Conservation (phyloP, 1,140 invertebrate species). For the Phocides pigmalion region DNA sequence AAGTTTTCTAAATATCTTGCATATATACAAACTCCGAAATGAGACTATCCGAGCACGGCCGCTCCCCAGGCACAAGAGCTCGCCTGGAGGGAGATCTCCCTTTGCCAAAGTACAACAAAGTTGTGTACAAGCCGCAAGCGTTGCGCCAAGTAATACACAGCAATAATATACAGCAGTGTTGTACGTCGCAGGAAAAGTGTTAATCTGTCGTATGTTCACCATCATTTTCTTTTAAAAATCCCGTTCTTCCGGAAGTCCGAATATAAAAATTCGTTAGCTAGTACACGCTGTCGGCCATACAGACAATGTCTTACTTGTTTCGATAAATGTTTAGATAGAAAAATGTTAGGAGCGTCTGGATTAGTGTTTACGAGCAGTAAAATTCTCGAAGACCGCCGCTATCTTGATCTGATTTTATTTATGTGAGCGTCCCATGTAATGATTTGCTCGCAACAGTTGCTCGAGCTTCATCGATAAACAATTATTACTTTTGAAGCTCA, state of each 20-base stretch:
- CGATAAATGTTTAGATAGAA: conserved; percentile 17
- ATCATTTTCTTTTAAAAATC: not conserved
- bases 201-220: no score
- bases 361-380: conserved; percentile 25
- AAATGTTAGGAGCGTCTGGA: conserved; percentile 7
- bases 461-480: conserved; percentile 12
- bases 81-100: no score
- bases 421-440: conserved; percentile 8
- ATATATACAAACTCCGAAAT: no score
- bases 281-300: conserved; percentile 1
- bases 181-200: no score
- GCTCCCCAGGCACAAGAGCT: no score
- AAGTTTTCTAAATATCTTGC: no score
- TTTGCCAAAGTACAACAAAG: no score
- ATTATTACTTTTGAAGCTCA: conserved; percentile 8
- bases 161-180: no score
- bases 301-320: conserved; percentile 5
- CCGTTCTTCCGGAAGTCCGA: not conserved
- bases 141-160: no score
- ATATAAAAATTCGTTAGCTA: conserved; percentile 6
- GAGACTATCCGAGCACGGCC: no score
- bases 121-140: no score
- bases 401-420: conserved; percentile 18
- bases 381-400: conserved; percentile 18
- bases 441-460: conserved; percentile 13